Evolutionary conservation across 2,888 invertebrate genomes (phyloP), one percentile per base, ranked within the genome.

Genomic region (Syrista parreyssii): DNA sequence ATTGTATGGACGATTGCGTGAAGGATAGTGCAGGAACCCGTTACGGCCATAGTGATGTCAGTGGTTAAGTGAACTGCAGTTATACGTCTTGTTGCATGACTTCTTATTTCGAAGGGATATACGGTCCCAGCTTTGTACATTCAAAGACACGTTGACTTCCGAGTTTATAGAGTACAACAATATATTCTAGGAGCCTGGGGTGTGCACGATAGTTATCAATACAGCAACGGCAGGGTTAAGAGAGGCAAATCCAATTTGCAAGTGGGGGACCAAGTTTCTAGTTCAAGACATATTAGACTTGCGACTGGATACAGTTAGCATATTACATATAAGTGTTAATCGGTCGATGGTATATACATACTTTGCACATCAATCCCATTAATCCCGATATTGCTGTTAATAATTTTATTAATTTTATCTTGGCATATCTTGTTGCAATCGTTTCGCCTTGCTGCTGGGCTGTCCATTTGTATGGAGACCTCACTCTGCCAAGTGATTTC

Each of bases 61-160:
- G 71, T 82, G 75, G 83, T 82, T 77, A 84, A 85, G 81, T 85
- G 82, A 81, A 79, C 81, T 75, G 33, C 73, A 79, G 80, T 79
- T 83, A 81, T 87, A 83, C 80, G 81, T 87, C 86, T 84, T 83
- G 79, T 86, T 81, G 86, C 84, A 84, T 82, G 85, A 85, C 80
- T 83, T 78, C 69, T 40, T 40, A 40, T 40, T 15, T 6, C 40
- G 6, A 40, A 40, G 15, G 40, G 40, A 40, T 40, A 15, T 40
- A 15, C 1, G 40, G 40, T 15, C 40, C 15, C 40, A 15, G 15
- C 40, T 15, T 2, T 15, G 40, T 15, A 40, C 15, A 15, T 15
- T 15, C 1, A 1, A 15, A 40, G 15, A 15, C 40, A 40, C 40
- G 40, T 15, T 40, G 15, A 15, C 40, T 40, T 40, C 40, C 40